phyloP scores from a whole-genome alignment of 1,140 invertebrate species.

The Penaeus vannamei region DNA sequence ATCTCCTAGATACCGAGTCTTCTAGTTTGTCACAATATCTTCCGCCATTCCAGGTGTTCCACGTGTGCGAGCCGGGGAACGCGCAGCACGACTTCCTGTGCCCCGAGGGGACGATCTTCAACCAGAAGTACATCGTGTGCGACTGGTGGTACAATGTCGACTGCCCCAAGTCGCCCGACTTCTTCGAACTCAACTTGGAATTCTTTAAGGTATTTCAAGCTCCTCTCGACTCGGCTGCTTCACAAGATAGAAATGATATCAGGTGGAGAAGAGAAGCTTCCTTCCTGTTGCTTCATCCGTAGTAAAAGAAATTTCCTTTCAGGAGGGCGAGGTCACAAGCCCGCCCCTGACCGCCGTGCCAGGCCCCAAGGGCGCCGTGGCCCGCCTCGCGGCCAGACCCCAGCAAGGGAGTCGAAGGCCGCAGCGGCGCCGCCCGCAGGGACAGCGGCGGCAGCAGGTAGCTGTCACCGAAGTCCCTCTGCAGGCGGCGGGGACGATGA shows the following conservation, averaged over 20 bases:
- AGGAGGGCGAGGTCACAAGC: constrained; percentile 47
- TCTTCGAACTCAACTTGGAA: constrained; percentile 72
- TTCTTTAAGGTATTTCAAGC: constrained; percentile 46
- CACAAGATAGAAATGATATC: no score
- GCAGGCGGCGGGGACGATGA: background rate
- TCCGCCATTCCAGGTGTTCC: constrained; percentile 32
- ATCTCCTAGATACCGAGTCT: no score
- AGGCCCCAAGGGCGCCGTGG: background rate
- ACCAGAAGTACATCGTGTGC: constrained; percentile 76
- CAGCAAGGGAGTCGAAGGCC: background rate
- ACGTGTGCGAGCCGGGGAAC: constrained; percentile 52
- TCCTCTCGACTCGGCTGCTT: no score
- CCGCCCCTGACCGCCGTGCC: constrained; percentile 21
- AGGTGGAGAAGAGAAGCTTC: no score
- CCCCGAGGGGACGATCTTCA: constrained; percentile 76
- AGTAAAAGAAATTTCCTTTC: background rate
- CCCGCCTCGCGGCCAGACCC: background rate
- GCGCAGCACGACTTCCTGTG: constrained; percentile 72
- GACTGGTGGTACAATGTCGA: constrained; percentile 77
- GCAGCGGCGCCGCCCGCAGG: background rate
- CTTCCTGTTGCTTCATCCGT: no score
- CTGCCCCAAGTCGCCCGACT: constrained; percentile 72
- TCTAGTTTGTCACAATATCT: no score
- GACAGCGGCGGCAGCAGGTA: constrained; percentile 8
- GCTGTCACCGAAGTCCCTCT: constrained; percentile 16